phyloP scores from a whole-genome alignment of 2,888 invertebrate species.

The Pycnomerus fuliginosus region DNA sequence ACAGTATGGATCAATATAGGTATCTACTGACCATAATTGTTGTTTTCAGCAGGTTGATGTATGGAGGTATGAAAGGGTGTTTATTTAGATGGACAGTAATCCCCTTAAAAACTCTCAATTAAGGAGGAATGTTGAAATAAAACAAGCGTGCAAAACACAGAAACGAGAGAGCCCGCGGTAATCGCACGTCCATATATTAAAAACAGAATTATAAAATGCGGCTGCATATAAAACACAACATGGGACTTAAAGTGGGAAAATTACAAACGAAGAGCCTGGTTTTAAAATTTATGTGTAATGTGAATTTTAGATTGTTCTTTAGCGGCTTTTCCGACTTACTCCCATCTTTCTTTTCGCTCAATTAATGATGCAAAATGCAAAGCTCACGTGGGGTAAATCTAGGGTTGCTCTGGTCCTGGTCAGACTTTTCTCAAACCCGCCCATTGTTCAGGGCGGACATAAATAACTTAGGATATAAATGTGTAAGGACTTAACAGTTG shows the following conservation, averaged over 20 bases:
- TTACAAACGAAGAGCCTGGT: constrained; percentile 33
- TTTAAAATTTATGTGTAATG: constrained; percentile 33
- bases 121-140: constrained; percentile 11
- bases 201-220: constrained; percentile 31
- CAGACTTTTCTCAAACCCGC: constrained; percentile 27
- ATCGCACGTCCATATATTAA: constrained; percentile 31
- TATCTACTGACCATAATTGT: no score
- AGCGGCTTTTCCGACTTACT: constrained; percentile 5
- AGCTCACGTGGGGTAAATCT: not conserved
- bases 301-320: constrained; percentile 20
- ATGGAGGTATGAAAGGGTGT: no score
- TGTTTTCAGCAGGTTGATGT: no score
- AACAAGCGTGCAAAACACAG: constrained; percentile 9
- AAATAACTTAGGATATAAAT: constrained; percentile 44
- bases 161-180: constrained; percentile 25
- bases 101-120: constrained; percentile 17
- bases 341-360: constrained; percentile 4
- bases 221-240: constrained; percentile 28
- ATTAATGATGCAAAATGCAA: constrained; percentile 4
- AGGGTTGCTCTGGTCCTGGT: no score
- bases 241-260: constrained; percentile 31
- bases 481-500: constrained; percentile 27
- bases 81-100: constrained; percentile 5
- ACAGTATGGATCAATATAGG: no score
- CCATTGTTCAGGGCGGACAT: constrained; percentile 35